phyloP scores from a whole-genome alignment of 2,888 invertebrate genomes.

The Drosophila trichaetosa region DNA sequence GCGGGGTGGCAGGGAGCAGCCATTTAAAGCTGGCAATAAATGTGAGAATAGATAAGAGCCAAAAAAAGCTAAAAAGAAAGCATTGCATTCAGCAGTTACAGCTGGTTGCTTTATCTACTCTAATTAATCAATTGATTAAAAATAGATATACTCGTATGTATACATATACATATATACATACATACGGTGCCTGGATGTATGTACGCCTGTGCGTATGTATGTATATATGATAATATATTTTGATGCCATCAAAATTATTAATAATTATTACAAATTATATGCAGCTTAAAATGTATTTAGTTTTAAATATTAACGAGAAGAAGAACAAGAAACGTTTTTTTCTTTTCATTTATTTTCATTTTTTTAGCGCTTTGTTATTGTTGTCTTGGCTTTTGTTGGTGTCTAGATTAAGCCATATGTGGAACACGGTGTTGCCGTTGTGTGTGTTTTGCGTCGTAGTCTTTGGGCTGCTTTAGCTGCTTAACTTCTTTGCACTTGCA shows the following conservation, averaged over 20 bases:
- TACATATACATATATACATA: neutral
- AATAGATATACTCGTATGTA: neutral
- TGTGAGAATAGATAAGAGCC: neutral
- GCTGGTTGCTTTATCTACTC: neutral
- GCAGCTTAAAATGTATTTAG: constrained; percentile 7
- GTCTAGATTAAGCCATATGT: constrained; percentile 61
- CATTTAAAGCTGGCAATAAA: constrained; percentile 1
- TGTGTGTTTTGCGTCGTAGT: constrained; percentile 43
- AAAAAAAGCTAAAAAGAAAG: neutral
- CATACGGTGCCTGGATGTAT: fast-evolving
- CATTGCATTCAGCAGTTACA: neutral
- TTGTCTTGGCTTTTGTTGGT: constrained; percentile 27
- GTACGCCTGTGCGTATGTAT: neutral
- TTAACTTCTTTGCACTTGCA: constrained; percentile 76
- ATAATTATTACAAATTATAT: neutral
- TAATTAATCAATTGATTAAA: neutral
- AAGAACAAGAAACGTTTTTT: neutral
- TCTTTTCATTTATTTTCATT: neutral
- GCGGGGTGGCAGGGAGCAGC: neutral
- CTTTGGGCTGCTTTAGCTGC: constrained; percentile 65
- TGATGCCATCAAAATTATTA: neutral
- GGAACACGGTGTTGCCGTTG: constrained; percentile 40
- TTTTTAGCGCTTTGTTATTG: neutral
- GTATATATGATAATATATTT: too few relatives aligned
- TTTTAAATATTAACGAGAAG: constrained; percentile 22